Base-by-base conservation (phyloP, 92 coral and sea anemone genomes). In the Porites cylindrica region DNA sequence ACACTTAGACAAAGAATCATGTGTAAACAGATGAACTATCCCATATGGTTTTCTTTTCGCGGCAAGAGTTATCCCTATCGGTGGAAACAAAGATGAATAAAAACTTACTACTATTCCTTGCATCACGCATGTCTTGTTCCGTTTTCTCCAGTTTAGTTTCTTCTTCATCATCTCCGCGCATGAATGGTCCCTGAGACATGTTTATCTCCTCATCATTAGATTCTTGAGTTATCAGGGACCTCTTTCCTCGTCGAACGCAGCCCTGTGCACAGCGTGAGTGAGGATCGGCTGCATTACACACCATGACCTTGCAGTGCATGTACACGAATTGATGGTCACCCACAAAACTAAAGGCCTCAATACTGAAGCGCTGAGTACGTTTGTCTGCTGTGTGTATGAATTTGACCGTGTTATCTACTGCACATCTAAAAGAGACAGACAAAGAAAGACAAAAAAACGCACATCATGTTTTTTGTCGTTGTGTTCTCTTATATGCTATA, bases 291-390 rank as follows among this genome's bases (percentile, higher is more conserved):
- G 87, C 94, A 69, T 91, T 84, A 67, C 94, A 91, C 13, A 91
- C 71, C 73, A 84, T 87, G 24, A 91, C 94, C 21, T 78, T 90
- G 78, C 94, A 91, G 26, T 91, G 94, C 78, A 91, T 88, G 75
- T 88, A 91, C 23, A 91, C 94, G 70, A 88, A 88, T 52, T 77
- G 90, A 50, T 82, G 47, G 67, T 83, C 87, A 18, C 84, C 82
- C 5, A 91, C 65, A 66, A 91, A 91, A 81, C 75, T 76, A 74
- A 91, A 91, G 29, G 94, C 87, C 63, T 88, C 89, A 20, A 91
- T 21, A 52, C 88, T 66, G 68, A 88, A 91, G 67, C 86, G 65
- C 77, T 88, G 87, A 2, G 75, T 81, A 61, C 87, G 63, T 67
- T 17, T 81, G 76, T 54, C 77, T 24, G 43, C 60, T 0, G 94